Conservation (phyloP, 2,888 invertebrate genomes). For the Crossocerus cetratus region DNA sequence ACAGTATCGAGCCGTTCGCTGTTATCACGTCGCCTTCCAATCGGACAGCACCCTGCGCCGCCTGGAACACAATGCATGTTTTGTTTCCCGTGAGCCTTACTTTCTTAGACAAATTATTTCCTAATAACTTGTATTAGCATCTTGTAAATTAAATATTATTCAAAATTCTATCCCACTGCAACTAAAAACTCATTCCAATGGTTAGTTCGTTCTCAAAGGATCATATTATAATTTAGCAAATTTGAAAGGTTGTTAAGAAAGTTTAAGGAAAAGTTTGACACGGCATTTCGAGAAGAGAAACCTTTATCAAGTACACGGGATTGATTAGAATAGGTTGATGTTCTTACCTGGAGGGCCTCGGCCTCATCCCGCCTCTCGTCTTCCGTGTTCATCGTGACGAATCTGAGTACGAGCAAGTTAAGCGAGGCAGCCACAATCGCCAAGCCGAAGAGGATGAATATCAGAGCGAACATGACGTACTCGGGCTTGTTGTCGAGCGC, state of each 20-base stretch:
- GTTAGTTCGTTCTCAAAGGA: no score
- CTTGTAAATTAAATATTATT: no score
- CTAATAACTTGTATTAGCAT: no score
- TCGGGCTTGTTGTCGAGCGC: conserved; percentile 96
- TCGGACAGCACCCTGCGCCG: conserved; percentile 95
- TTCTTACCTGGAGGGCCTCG: conserved; percentile 91
- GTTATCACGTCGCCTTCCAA: conserved; percentile 98
- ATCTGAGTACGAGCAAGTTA: conserved; percentile 96
- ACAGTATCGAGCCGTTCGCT: conserved; percentile 92
- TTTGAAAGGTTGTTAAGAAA: no score
- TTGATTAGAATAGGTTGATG: neutral
- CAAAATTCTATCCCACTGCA: no score
- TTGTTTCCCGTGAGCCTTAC: neutral
- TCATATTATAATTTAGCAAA: no score
- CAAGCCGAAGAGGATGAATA: conserved; percentile 98
- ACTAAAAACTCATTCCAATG: no score
- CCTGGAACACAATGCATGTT: conserved; percentile 78
- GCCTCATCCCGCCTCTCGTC: conserved; percentile 97
- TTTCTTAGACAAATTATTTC: conserved; percentile 15
- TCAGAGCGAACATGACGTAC: conserved; percentile 98
- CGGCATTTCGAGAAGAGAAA: no score
- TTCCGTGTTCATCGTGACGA: conserved; percentile 98
- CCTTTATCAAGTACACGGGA: no score
- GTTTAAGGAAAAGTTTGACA: neutral
- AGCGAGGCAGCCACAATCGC: conserved; percentile 99